A percentile compares a stretch with the other conserved stretches of the same genome.
Evolutionary conservation across 2,888 invertebrate genomes (phyloP).

Genomic region (Calameuta idolon): DNA sequence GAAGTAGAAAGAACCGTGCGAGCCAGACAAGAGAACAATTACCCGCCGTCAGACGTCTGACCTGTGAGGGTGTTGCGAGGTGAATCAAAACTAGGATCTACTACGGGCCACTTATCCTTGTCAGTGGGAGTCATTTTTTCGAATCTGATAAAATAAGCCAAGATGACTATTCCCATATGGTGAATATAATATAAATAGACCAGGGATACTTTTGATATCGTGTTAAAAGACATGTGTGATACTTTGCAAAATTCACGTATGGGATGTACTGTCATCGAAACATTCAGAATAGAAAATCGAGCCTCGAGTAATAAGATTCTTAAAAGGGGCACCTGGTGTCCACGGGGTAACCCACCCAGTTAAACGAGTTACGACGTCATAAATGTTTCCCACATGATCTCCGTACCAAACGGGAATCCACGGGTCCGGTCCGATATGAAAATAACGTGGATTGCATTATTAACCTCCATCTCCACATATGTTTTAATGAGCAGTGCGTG

Average conservation of each 20-base stretch:
- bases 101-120: conserved; percentile 39
- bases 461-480: conserved; percentile 27
- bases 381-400: conserved; percentile 46
- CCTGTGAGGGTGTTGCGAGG: conserved; percentile 58
- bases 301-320: conserved; percentile 35
- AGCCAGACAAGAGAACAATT: conserved; percentile 64
- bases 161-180: background rate
- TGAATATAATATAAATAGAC: background rate
- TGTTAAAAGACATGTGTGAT: background rate
- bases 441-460: conserved; percentile 37
- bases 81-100: conserved; percentile 63
- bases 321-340: conserved; percentile 32
- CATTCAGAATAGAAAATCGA: conserved; percentile 19
- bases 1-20: conserved; percentile 36
- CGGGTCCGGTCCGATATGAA: conserved; percentile 27
- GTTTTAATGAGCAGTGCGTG: conserved; percentile 19
- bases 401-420: conserved; percentile 24
- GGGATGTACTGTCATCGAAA: background rate
- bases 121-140: background rate
- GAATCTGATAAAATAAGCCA: background rate
- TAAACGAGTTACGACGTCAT: conserved; percentile 50
- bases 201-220: background rate
- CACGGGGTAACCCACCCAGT: conserved; percentile 19
- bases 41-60: conserved; percentile 63
- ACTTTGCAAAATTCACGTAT: background rate